Percentiles rank a stretch among this genome's conserved stretches.
Conservation (phyloP, 2,888 invertebrate genomes). For the Lasioglossum figueresi region DNA sequence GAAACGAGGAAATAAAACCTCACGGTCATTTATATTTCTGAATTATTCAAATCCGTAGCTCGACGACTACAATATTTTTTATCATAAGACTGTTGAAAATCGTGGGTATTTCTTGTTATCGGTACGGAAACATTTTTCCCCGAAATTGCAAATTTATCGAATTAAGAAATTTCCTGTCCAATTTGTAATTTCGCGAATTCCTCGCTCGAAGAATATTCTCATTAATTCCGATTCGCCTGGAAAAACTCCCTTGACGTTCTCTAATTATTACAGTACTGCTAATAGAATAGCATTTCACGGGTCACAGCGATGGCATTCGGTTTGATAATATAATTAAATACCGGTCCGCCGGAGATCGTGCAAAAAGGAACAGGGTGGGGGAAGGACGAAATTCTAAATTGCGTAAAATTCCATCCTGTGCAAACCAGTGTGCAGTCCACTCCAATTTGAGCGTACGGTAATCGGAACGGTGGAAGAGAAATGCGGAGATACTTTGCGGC, state of each 20-base stretch:
- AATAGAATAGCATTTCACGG: background rate
- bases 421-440: conserved; percentile 44
- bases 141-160: background rate
- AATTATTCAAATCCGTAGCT: background rate
- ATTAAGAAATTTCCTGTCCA: background rate
- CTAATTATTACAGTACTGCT: conserved; percentile 1
- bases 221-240: background rate
- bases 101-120: background rate
- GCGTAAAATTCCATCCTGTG: background rate
- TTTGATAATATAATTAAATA: conserved; percentile 15
- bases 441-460: conserved; percentile 41
- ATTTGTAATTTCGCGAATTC: background rate
- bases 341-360: background rate
- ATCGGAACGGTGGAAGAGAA: conserved; percentile 58
- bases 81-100: background rate
- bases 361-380: background rate
- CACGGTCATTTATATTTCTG: background rate
- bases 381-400: background rate
- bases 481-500: conserved; percentile 52
- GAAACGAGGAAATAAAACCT: conserved; percentile 12
- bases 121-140: background rate
- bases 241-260: background rate
- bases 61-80: background rate
- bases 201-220: background rate
- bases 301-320: background rate